Conservation (phyloP, 2,113 vertebrate species). For the Hylia prasina region DNA sequence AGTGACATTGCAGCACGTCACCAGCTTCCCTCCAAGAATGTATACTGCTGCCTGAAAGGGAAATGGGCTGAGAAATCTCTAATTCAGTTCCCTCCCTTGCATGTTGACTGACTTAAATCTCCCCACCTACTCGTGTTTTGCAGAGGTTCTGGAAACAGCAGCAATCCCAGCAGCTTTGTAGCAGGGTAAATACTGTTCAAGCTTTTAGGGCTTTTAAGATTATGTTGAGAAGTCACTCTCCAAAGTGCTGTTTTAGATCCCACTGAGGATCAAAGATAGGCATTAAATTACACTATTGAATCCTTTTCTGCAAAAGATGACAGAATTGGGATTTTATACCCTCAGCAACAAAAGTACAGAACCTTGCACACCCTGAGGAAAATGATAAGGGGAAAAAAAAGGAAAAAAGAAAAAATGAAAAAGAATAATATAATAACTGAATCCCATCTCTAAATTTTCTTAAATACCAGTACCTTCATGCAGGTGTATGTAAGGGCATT, state of each 20-base stretch:
- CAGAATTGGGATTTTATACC: slow-evolving; percentile 9
- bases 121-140: background rate
- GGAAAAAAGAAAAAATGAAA: background rate
- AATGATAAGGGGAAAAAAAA: background rate
- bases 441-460: background rate
- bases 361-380: background rate
- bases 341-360: background rate
- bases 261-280: background rate
- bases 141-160: background rate
- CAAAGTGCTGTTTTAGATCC: slow-evolving; percentile 26
- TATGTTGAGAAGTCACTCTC: background rate
- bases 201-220: slow-evolving; percentile 24
- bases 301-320: background rate
- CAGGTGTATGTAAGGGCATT: background rate
- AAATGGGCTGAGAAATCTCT: background rate
- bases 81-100: background rate
- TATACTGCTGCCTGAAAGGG: background rate
- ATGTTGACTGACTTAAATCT: background rate
- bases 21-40: background rate
- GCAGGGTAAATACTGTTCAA: background rate
- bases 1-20: background rate
- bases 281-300: slow-evolving; percentile 5
- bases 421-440: background rate
- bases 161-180: background rate
- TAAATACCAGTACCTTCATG: background rate